Base-by-base conservation (phyloP, 2,797 vertebrate species). In the Sternotherus odoratus region DNA sequence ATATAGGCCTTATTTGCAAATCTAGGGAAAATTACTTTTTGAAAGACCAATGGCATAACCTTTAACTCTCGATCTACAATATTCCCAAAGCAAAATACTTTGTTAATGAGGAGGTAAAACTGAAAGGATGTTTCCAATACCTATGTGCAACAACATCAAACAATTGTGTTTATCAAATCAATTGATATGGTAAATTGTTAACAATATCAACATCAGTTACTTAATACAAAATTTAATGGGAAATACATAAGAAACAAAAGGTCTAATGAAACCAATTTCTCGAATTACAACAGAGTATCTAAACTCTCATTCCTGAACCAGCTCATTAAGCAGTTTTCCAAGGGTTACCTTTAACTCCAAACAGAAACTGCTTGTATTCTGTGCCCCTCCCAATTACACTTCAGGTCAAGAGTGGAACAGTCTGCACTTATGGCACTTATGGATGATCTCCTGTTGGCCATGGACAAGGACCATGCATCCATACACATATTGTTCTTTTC, bases 1-100 rank as follows among this genome's bases (percentile, higher is more conserved):
- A 83, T 50, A 94, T 43, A 48, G 66, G 94, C 95, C 92, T 95
- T 87, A 85, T 94, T 24, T 96, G 88, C 54, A 95, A 91, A 94
- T 94, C 93, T 93, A 96, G 96, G 94, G 90, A 95, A 97, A 97
- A 94, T 95, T 86, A 33, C 97, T 92, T 97, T 97, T 96, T 86
- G 88, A 87, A 79, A 28, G 53, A 7, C 57, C 12, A 6, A 87
- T 79, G 88, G 83, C 90, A 89, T 82, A 74, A 79, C 57, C 88
- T 90, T 81, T 84, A 57, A 87, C 72, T 93, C 60, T 49, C 51
- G 30, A 50, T 28, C 30, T 21, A 51, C 43, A 28, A 21, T 46
- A 13, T 75, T 24, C 51, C 89, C 87, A 86, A 91, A 87, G 13
- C 17, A 84, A 96, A 95, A 90, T 36, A 86, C 87, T 91, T 54